These are phyloP conservation scores for Monarcha castaneiventris DNA, from an alignment of 2,113 vertebrate species.

Conservation along the genomic window DNA sequence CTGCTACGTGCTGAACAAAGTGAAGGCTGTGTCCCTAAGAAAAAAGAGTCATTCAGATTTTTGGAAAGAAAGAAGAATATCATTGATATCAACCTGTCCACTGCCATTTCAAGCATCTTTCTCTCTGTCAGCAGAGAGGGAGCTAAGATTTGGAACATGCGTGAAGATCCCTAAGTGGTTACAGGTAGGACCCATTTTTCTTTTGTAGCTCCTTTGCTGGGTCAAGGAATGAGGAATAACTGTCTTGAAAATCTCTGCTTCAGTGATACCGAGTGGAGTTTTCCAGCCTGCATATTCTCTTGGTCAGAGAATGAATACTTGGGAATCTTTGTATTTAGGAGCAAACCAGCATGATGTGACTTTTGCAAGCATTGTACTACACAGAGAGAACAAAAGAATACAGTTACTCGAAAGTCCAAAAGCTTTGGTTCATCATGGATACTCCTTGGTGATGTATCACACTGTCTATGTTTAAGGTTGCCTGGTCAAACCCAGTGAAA, in stretches of 20 bases:
- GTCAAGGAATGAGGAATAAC: background rate
- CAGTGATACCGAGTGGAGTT: background rate
- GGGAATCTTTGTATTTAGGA: background rate
- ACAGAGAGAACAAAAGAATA: background rate
- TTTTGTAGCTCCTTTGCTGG: background rate
- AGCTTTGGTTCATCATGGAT: background rate
- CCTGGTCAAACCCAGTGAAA: background rate
- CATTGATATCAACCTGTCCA: no score
- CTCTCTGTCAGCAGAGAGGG: background rate
- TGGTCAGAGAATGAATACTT: background rate
- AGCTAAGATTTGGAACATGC: background rate
- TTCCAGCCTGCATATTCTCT: background rate
- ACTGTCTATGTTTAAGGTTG: rapidly evolving
- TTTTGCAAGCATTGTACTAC: background rate
- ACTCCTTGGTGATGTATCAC: background rate
- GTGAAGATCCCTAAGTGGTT: background rate
- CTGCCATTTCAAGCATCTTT: background rate
- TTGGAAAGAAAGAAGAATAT: background rate
- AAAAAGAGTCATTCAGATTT: background rate
- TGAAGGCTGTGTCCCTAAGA: background rate
- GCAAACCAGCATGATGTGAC: background rate
- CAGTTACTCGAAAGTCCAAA: background rate
- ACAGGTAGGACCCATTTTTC: background rate
- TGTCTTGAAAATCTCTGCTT: background rate
- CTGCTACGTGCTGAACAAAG: background rate